These are phyloP conservation scores for Rattus norvegicus DNA, from an alignment of 2,113 vertebrate species.

Conservation along the genomic window DNA sequence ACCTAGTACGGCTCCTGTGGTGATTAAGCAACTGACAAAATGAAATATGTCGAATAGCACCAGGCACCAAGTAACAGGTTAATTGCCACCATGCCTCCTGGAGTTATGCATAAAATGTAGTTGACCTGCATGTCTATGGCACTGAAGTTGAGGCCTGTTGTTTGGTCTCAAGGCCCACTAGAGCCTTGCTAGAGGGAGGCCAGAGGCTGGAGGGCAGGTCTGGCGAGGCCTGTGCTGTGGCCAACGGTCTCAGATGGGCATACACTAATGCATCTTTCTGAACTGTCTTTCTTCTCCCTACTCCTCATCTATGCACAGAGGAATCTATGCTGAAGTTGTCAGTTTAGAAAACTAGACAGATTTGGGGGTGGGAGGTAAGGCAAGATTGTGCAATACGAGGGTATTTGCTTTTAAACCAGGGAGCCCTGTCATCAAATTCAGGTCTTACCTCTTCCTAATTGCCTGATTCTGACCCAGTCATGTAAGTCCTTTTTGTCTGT, in stretches of 20 bases:
- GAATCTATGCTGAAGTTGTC: neutral
- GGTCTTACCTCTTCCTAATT: neutral
- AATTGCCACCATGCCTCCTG: neutral
- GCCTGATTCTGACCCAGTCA: neutral
- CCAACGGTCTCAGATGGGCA: neutral
- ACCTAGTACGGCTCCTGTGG: neutral
- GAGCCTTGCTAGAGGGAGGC: neutral
- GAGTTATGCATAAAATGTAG: neutral
- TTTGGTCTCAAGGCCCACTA: too few relatives aligned
- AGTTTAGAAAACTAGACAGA: neutral
- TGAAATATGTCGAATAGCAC: neutral
- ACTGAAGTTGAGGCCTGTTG: neutral
- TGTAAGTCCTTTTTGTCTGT: neutral
- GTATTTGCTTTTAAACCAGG: neutral
- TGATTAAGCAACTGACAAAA: neutral
- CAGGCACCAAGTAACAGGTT: neutral
- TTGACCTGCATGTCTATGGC: too few relatives aligned
- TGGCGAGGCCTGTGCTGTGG: neutral
- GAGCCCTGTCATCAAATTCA: neutral
- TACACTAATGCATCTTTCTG: neutral
- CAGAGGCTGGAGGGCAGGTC: neutral
- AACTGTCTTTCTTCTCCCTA: neutral
- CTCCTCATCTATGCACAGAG: neutral
- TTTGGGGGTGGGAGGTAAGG: neutral
- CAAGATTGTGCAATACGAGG: accelerated